Percentiles rank a stretch among this genome's conserved stretches.
Conservation (phyloP, 2,797 vertebrate species). For the Euphonia xanthogaster region DNA sequence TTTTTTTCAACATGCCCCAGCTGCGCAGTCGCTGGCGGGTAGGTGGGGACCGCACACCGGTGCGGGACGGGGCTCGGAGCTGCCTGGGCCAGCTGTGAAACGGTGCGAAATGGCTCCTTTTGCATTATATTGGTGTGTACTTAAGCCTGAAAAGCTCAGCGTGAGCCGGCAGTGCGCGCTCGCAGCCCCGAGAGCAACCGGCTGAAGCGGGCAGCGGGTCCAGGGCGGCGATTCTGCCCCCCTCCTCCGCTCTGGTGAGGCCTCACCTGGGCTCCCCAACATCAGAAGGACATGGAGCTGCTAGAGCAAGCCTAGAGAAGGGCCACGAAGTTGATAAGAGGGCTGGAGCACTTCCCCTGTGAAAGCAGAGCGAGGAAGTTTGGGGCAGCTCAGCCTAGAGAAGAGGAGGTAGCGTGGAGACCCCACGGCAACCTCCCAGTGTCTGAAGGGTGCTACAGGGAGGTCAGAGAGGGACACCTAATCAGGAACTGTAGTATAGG, state of each 20-base stretch:
- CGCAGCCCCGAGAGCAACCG: neutral
- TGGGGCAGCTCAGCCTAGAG: neutral
- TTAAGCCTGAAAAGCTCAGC: accelerated
- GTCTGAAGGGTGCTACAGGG: neutral
- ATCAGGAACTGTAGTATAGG: neutral
- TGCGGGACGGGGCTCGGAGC: too few species aligned
- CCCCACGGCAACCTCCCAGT: neutral
- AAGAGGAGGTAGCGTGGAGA: neutral
- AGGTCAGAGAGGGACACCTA: neutral
- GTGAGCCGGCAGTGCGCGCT: neutral
- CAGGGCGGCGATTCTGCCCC: neutral
- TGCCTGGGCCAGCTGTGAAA: neutral
- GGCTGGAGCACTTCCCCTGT: accelerated
- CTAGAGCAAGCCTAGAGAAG: neutral
- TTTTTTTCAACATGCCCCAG: neutral
- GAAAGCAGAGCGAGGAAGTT: neutral
- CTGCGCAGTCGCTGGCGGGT: neutral
- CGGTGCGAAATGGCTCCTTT: accelerated
- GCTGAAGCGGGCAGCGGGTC: neutral
- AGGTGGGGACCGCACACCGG: too few species aligned
- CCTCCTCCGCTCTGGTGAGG: too few species aligned
- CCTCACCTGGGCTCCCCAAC: accelerated
- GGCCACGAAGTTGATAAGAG: too few species aligned
- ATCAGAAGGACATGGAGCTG: neutral
- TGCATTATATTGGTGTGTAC: accelerated